Evolutionary conservation across 1,140 invertebrate genomes (phyloP).

Genomic region (Papilio xuthus): DNA sequence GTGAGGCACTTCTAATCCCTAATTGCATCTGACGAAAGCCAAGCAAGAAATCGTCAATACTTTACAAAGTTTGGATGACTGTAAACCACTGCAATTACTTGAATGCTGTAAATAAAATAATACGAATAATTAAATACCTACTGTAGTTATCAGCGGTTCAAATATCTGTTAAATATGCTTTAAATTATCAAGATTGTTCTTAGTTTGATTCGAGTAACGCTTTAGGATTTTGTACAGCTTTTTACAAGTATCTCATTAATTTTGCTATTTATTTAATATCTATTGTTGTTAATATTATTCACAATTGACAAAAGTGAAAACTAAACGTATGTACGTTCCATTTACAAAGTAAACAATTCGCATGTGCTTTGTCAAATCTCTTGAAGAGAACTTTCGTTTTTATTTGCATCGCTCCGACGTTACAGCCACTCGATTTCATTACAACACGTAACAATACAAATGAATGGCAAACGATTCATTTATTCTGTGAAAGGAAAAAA

Average conservation of each 20-base stretch:
- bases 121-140: not conserved
- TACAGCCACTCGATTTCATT: constrained; percentile 24
- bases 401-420: constrained; percentile 6
- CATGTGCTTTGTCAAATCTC: not conserved
- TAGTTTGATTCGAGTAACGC: too few species aligned
- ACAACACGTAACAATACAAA: constrained; percentile 26
- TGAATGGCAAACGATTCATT: not conserved
- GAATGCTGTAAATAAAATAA: not conserved
- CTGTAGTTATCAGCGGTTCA: too few species aligned
- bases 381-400: constrained; percentile 12
- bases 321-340: not conserved
- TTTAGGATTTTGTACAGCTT: too few species aligned
- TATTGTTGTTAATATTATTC: too few species aligned
- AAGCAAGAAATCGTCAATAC: not conserved
- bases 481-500: not conserved
- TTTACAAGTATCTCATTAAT: too few species aligned
- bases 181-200: too few species aligned
- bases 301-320: not conserved
- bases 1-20: constrained; percentile 11
- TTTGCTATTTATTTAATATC: too few species aligned
- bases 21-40: constrained; percentile 15
- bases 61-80: constrained; percentile 1
- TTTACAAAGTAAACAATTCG: too few species aligned
- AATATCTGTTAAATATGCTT: too few species aligned
- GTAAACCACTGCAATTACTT: not conserved